These are phyloP conservation scores for Aspidapion aeneum DNA, from an alignment of 2,888 invertebrate species.

Conservation along the genomic window DNA sequence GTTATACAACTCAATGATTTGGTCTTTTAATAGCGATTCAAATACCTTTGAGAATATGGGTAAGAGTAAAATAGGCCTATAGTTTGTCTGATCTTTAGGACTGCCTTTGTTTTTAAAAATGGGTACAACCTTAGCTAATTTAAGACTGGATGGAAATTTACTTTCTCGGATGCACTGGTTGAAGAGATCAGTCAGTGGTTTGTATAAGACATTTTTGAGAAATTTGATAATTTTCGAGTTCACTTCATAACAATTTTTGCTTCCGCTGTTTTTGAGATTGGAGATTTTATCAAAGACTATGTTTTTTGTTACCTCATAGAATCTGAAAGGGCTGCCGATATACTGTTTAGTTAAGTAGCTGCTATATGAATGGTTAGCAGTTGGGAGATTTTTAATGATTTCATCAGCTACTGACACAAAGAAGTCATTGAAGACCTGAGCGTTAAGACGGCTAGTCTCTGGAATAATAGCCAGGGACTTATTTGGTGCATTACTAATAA, in stretches of 20 bases:
- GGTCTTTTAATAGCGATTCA: slow-evolving; percentile 10
- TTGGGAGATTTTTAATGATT: neutral
- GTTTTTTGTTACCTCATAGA: neutral
- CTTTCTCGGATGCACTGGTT: neutral
- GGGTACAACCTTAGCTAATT: slow-evolving; percentile 12
- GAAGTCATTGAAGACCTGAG: neutral
- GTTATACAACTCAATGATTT: too few relatives aligned
- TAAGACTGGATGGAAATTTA: neutral
- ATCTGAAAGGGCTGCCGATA: neutral
- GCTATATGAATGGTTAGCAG: neutral
- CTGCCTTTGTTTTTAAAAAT: slow-evolving; percentile 12
- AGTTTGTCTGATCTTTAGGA: slow-evolving; percentile 6
- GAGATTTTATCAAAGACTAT: neutral
- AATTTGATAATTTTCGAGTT: too few relatives aligned
- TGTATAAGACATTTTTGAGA: neutral
- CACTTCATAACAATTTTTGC: too few relatives aligned
- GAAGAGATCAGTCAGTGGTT: neutral
- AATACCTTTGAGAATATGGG: slow-evolving; percentile 15
- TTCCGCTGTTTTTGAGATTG: neutral
- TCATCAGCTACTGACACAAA: neutral
- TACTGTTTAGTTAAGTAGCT: neutral
- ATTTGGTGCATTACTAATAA: neutral
- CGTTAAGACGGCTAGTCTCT: neutral
- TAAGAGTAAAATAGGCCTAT: slow-evolving; percentile 14
- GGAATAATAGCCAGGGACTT: neutral